A percentile compares a stretch with the other conserved stretches of the same genome.
Conservation (phyloP, 2,113 vertebrate genomes). For the Sapayoa aenigma region DNA sequence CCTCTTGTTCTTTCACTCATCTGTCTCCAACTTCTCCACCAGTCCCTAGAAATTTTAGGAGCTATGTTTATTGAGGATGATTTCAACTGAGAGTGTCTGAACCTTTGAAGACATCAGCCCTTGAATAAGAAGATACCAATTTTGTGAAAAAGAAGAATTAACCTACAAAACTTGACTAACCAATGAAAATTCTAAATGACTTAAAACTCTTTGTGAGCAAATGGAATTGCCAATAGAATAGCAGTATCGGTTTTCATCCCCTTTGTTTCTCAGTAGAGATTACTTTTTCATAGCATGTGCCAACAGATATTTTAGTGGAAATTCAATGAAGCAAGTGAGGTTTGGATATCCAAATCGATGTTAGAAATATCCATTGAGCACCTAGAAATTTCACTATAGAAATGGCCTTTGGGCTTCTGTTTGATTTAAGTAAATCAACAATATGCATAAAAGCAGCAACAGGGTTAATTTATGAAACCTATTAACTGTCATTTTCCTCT, state of each 20-base stretch:
- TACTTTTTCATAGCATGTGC: neutral
- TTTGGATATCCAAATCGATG: neutral
- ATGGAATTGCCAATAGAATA: neutral
- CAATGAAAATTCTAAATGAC: neutral
- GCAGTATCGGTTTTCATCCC: neutral
- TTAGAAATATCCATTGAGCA: neutral
- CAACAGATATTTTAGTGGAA: neutral
- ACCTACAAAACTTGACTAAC: neutral
- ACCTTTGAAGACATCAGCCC: neutral
- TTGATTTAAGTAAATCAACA: neutral
- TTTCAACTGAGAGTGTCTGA: neutral
- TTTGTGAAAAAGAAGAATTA: neutral
- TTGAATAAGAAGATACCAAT: neutral
- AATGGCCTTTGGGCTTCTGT: neutral
- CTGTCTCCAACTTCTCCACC: neutral
- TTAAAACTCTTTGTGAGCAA: neutral
- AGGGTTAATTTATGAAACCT: neutral
- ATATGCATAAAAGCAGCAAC: neutral
- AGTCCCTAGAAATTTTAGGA: neutral
- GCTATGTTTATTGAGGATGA: neutral
- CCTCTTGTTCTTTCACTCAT: neutral
- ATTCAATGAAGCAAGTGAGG: fast-evolving
- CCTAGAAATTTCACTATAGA: neutral
- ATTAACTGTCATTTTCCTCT: neutral
- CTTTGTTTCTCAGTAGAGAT: neutral